These are phyloP conservation scores for Pelobates fuscus DNA, from an alignment of 2,113 vertebrate species.

Conservation along the genomic window DNA sequence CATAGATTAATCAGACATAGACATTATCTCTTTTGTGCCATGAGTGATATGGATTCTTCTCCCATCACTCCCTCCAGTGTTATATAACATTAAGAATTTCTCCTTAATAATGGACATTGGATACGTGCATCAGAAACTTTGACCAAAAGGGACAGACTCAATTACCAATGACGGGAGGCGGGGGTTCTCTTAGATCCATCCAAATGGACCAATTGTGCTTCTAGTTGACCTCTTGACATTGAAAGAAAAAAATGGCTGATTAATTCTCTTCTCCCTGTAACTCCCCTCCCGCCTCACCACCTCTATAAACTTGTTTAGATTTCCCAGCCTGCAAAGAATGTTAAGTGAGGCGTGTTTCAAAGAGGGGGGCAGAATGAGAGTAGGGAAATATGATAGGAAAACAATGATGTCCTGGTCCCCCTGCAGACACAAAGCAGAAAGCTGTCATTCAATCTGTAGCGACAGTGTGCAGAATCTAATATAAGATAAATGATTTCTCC, in stretches of 20 bases:
- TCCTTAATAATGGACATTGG: constrained; percentile 73
- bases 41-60: constrained; percentile 28
- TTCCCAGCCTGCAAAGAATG: constrained; percentile 64
- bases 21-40: constrained; percentile 37
- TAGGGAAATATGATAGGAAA: constrained; percentile 67
- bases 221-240: constrained; percentile 68
- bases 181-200: constrained; percentile 74
- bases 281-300: constrained; percentile 52
- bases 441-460: constrained; percentile 71
- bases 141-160: constrained; percentile 72
- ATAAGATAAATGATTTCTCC: constrained; percentile 76
- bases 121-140: constrained; percentile 76
- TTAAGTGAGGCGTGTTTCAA: constrained; percentile 62
- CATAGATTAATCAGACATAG: constrained; percentile 32
- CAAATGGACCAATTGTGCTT: constrained; percentile 70
- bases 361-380: constrained; percentile 56
- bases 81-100: constrained; percentile 75
- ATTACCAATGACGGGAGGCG: constrained; percentile 70
- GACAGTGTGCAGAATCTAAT: constrained; percentile 76
- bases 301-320: constrained; percentile 72
- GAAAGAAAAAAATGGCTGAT: constrained; percentile 71
- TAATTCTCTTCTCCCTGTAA: constrained; percentile 51
- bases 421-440: constrained; percentile 62
- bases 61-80: constrained; percentile 65
- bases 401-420: constrained; percentile 63